Evolutionary conservation across 2,113 vertebrate species (phyloP), one percentile per base, ranked within the genome.

Genomic region (Amblyopsis rosae): DNA sequence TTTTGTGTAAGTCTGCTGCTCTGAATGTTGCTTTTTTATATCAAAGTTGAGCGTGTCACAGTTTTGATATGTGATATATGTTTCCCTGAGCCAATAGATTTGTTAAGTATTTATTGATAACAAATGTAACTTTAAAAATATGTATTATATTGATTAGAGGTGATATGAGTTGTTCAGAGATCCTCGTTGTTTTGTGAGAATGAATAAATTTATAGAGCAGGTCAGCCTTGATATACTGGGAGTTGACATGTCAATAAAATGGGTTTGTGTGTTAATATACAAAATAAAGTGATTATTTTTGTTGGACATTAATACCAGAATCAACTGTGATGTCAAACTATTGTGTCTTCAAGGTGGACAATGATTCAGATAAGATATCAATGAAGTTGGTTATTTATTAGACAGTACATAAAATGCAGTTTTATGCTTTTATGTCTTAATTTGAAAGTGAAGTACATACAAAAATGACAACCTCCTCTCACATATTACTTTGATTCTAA

Each of bases 21-120:
- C 54, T 85, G 67, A 77, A 82, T 77, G 82, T 78, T 79, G 79
- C 49, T 69, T 82, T 83, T 68, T 81, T 73, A 69, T 79, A 72
- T 57, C 12, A 0, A 10, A 57, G 50, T 69, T 53, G 71, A 70
- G 61, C 75, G 46, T 54, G 57, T 48, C 45, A 73, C 68, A 59
- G 59, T 71, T 80, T 76, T 71, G 35, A 56, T 75, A 76, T 67
- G 47, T 7, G 9, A 50, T 62, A 47, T 11, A 67, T 74, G 26
- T 59, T 13, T 76, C 47, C 19, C n/a, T 65, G 60, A 63, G 45
- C 58, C 58, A 4, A 50, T 59, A n/a, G 67, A 35, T 19, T 19
- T 12, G 12, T 32, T 26, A 12, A 32, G 56, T 51, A 17, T 32
- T 26, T 26, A 58, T 58, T 8, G 56, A 58, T 11, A 58, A 26